Conservation (phyloP, 2,113 vertebrate species). For the Oncorhynchus keta region DNA sequence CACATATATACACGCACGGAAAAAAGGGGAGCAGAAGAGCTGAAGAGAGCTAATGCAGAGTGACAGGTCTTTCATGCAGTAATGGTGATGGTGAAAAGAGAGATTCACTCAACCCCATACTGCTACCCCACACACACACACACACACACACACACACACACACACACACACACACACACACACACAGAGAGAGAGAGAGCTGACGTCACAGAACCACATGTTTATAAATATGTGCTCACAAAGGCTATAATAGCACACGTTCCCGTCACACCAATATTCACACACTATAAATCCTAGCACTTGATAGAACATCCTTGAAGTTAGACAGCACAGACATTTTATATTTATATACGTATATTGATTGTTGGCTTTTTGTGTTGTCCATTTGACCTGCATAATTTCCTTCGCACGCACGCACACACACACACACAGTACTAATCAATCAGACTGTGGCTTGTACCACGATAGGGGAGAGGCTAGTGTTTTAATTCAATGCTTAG, state of each 20-base stretch:
- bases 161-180: conserved; percentile 11
- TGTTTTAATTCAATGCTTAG: conserved; percentile 49
- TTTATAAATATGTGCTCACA: background rate
- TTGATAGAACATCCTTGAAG: background rate
- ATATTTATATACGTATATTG: conserved; percentile 14
- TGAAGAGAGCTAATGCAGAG: conserved; percentile 70
- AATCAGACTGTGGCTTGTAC: conserved; percentile 48
- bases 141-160: too few relatives aligned
- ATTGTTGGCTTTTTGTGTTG: conserved; percentile 31
- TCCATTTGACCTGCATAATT: conserved; percentile 25
- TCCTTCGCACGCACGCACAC: conserved; percentile 32
- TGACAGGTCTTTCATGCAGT: conserved; percentile 80
- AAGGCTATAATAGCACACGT: conserved; percentile 23
- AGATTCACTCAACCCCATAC: conserved; percentile 66
- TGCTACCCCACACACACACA: background rate
- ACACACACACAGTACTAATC: conserved; percentile 49
- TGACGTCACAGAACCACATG: conserved; percentile 3
- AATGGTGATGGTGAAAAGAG: conserved; percentile 76
- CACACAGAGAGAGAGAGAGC: background rate
- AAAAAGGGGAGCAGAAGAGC: conserved; percentile 52
- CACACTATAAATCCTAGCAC: background rate
- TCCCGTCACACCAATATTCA: background rate
- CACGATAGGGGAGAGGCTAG: conserved; percentile 52
- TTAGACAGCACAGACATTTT: conserved; percentile 24
- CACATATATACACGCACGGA: background rate